These are phyloP conservation scores for Paratrypauchen microcephalus DNA, from an alignment of 2,797 vertebrate genomes.

Conservation along the genomic window DNA sequence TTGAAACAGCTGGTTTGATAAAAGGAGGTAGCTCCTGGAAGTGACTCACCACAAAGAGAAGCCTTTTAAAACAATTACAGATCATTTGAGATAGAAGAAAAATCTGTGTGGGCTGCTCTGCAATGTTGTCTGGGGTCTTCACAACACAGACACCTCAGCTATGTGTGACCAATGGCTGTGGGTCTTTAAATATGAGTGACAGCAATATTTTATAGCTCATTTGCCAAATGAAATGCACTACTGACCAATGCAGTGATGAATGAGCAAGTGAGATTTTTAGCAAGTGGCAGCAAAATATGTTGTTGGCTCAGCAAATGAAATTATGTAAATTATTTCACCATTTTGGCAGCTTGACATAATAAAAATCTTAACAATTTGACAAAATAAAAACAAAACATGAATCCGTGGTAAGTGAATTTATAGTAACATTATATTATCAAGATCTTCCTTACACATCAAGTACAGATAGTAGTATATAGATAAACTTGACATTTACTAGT, in stretches of 20 bases:
- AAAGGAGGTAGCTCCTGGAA: slow-evolving; percentile 38
- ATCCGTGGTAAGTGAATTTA: too few species aligned
- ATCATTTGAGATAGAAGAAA: not conserved
- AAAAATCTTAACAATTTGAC: not conserved
- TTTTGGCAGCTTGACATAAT: not conserved
- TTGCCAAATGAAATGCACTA: slow-evolving; percentile 30
- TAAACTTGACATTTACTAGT: too few species aligned
- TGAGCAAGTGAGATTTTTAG: slow-evolving; percentile 26
- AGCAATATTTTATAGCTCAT: slow-evolving; percentile 18
- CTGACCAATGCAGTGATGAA: slow-evolving; percentile 8
- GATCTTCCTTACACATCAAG: too few species aligned
- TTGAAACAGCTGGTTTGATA: slow-evolving; percentile 56
- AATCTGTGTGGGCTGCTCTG: not conserved
- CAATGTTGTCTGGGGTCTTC: not conserved
- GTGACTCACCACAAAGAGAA: slow-evolving; percentile 39
- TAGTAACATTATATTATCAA: too few species aligned
- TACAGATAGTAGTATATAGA: too few species aligned
- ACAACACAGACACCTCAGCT: not conserved
- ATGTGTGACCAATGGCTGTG: not conserved
- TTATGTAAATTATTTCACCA: slow-evolving; percentile 17
- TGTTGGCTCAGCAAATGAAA: slow-evolving; percentile 39
- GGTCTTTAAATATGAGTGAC: slow-evolving; percentile 16
- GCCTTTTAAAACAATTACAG: not conserved
- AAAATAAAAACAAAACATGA: slow-evolving; percentile 8
- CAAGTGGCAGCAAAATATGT: slow-evolving; percentile 22